Conservation (phyloP, 2,113 vertebrate genomes). For the Andinoacara biseriatus region DNA sequence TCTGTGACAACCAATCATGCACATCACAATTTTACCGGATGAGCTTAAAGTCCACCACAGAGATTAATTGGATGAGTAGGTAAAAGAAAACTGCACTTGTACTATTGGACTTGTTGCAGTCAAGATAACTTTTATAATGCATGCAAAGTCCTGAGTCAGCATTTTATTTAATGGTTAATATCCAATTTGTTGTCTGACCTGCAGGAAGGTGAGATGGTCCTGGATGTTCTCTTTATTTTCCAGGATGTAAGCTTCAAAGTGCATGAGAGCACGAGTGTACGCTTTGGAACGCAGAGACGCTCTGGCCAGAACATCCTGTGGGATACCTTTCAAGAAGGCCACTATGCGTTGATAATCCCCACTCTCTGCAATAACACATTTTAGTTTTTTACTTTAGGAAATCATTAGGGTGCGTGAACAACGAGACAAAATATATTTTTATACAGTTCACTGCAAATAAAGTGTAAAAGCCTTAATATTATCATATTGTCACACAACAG, state of each 20-base stretch:
- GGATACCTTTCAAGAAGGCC: conserved; percentile 92
- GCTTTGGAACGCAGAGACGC: conserved; percentile 96
- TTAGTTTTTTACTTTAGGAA: background rate
- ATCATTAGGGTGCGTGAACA: background rate
- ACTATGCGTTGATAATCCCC: conserved; percentile 90
- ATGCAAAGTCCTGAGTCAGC: background rate
- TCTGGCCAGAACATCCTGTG: conserved; percentile 92
- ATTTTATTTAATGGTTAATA: conserved; percentile 3
- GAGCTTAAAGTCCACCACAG: background rate
- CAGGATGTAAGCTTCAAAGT: conserved; percentile 94
- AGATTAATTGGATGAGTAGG: background rate
- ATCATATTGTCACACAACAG: background rate
- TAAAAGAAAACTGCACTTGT: conserved; percentile 1
- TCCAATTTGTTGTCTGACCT: conserved; percentile 78
- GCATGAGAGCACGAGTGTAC: conserved; percentile 97
- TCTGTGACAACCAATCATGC: conserved; percentile 54
- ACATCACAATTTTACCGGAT: background rate
- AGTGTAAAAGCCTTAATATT: background rate
- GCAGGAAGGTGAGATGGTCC: conserved; percentile 95
- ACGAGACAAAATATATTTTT: background rate
- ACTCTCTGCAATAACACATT: conserved; percentile 67
- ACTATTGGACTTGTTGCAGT: background rate
- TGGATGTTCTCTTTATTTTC: conserved; percentile 96
- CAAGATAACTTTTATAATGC: conserved; percentile 3
- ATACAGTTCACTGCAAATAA: background rate